These are phyloP conservation scores for Felis chaus DNA, from an alignment of 2,113 vertebrate species.

Conservation along the genomic window DNA sequence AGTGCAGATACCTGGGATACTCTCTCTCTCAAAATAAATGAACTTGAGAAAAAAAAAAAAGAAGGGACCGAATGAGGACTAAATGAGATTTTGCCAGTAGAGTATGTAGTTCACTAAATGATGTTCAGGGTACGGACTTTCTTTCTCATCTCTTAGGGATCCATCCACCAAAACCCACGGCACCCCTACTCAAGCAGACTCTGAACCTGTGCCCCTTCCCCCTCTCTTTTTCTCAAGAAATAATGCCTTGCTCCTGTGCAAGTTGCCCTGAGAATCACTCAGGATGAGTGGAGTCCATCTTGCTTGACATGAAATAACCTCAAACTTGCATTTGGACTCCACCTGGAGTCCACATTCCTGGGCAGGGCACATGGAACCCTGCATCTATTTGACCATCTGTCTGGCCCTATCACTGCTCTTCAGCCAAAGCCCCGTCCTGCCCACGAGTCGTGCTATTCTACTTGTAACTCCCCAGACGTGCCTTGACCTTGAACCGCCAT, in stretches of 20 bases:
- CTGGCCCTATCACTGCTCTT: neutral
- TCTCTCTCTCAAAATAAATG: no score
- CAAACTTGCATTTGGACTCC: neutral
- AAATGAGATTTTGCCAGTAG: neutral
- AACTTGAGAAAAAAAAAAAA: neutral
- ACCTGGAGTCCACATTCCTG: neutral
- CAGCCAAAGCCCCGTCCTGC: neutral
- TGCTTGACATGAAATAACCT: neutral
- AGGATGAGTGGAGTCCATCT: neutral
- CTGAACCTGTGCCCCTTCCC: neutral
- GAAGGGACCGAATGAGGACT: neutral
- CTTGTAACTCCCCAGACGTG: neutral
- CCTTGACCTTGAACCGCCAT: neutral
- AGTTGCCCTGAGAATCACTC: neutral
- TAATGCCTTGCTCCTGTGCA: neutral
- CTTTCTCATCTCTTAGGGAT: neutral
- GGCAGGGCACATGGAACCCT: neutral
- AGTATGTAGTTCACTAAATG: neutral
- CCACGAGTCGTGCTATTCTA: neutral
- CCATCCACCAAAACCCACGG: neutral
- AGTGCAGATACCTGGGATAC: no score
- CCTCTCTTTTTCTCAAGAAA: neutral
- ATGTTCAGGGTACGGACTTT: neutral
- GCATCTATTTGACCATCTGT: neutral
- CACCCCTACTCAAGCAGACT: neutral